These are phyloP conservation scores for Eilema depressum DNA, from an alignment of 2,888 invertebrate genomes.

Conservation along the genomic window DNA sequence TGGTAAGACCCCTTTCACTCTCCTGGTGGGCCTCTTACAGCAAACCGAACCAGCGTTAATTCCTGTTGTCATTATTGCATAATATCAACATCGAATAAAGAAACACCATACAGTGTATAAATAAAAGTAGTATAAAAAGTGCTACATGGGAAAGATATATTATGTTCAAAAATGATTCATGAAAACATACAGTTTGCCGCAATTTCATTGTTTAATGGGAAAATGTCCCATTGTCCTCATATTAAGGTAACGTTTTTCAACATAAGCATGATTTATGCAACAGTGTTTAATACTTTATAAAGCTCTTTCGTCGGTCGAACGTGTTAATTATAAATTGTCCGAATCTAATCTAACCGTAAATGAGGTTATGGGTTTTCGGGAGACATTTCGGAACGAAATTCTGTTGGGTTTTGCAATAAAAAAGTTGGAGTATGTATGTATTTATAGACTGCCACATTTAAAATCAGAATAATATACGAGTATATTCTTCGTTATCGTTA, in stretches of 20 bases:
- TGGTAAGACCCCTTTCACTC: too few species aligned
- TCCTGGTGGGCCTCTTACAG: too few species aligned
- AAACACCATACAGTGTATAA: neutral
- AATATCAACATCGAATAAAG: too few species aligned
- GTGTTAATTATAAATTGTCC: constrained; percentile 42
- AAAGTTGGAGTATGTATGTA: neutral
- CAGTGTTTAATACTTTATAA: constrained; percentile 55
- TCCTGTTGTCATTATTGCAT: too few species aligned
- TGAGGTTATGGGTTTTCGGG: constrained; percentile 13
- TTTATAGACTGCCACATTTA: neutral
- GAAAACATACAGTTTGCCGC: neutral
- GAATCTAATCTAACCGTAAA: constrained; percentile 33
- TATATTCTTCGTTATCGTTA: too few species aligned
- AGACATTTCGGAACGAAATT: constrained; percentile 3
- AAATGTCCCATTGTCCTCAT: constrained; percentile 30
- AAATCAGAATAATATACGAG: too few species aligned
- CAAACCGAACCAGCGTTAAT: too few species aligned
- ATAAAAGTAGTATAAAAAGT: too few species aligned
- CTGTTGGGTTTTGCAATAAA: neutral
- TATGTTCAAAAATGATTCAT: too few species aligned
- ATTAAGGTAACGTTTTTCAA: constrained; percentile 50
- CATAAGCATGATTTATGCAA: constrained; percentile 32
- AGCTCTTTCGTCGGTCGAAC: constrained; percentile 39
- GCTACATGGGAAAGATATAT: neutral
- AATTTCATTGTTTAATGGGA: neutral